Evolutionary conservation across 2,888 invertebrate genomes (phyloP), one percentile per base, ranked within the genome.

Genomic region (Acholoe squamosa): DNA sequence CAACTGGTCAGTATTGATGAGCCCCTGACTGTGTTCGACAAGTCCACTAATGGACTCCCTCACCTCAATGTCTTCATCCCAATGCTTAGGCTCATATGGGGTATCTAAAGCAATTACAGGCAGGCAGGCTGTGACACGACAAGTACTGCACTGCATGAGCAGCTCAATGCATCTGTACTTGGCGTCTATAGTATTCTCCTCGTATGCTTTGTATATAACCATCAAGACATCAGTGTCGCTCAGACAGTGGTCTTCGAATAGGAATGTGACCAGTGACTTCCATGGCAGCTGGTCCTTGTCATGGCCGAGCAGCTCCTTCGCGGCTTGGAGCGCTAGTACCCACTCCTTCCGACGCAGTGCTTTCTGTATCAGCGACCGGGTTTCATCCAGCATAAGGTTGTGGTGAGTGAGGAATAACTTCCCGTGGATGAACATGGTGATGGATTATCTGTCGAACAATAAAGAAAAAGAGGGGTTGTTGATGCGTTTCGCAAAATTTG

Each of bases 211-310:
- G 56, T 33, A 89, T 31, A 77, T 10, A 0, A 25, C 34, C 61
- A 67, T 67, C 56, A 90, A 28, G 25, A 89, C 84, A 19, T 89
- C 43, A 0, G 31, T 76, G 33, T 80, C 84, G 61, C 71, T 89
- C 43, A 91, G 56, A 33, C 91, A 90, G 61, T 91, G 91, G 77
- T 91, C 91, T 84, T 91, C 91, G 80, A 91, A 91, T 28, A 91
- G 84, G 51, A 67, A 91, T 0, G 90, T 91, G 16, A 91, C 28
- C 19, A 91, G 10, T 12, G 71, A 51, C 67, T 91, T 90, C 90
- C 90, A 91, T 67, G 90, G 90, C 33, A 91, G 56, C 71, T 91
- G 90, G 51, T 91, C 91, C 43, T 91, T 91, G 7, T 84, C 90
- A 25, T 76, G 52, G 10, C 89, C 91, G 25, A 90, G 61, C 89